Conservation (phyloP, 2,797 vertebrate genomes). For the Coracias cyanogaster region DNA sequence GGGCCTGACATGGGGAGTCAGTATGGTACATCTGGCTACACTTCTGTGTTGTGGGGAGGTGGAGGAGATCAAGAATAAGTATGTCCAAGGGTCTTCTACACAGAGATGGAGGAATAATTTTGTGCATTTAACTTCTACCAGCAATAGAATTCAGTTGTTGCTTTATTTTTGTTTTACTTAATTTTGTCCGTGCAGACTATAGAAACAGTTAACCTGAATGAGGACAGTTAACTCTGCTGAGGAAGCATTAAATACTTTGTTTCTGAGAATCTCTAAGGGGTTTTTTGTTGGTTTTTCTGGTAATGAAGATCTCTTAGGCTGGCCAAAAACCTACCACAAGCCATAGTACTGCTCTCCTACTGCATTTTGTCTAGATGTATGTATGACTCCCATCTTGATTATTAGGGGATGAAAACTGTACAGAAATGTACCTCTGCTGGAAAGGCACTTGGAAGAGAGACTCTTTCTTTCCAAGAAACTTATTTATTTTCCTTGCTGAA, state of each 20-base stretch:
- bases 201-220: neutral
- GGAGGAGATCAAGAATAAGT: neutral
- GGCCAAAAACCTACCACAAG: neutral
- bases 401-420: neutral
- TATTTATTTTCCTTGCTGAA: neutral
- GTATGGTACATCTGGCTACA: fast-evolving
- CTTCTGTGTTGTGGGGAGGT: neutral
- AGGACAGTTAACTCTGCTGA: neutral
- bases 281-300: neutral
- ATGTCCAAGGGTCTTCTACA: neutral
- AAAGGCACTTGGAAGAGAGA: neutral
- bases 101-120: neutral
- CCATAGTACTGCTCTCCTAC: neutral
- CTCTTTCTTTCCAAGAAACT: neutral
- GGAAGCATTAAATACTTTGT: neutral
- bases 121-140: neutral
- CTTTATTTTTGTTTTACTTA: neutral
- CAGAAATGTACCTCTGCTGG: neutral
- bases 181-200: neutral
- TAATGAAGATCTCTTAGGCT: neutral
- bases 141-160: neutral
- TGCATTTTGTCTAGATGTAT: neutral
- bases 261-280: neutral
- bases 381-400: neutral
- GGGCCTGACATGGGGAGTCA: fast-evolving